A percentile compares a stretch with the other conserved stretches of the same genome.
Conservation (phyloP, 2,797 vertebrate species). For the Amblyraja radiata region DNA sequence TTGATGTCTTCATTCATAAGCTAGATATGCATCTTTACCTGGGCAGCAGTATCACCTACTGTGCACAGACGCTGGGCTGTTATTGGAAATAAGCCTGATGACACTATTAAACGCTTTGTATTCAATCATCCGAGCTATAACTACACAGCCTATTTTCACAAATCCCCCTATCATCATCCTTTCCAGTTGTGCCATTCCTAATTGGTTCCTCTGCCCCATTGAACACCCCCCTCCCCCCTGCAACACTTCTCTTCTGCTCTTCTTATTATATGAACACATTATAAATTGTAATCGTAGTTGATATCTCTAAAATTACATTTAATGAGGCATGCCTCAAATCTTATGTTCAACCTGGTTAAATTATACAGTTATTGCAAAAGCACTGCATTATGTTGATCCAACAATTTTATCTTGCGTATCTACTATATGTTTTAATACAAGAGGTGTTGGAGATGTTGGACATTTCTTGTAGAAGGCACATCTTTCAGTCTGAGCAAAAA, state of each 20-base stretch:
- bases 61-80: neutral
- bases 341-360: neutral
- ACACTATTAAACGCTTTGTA: neutral
- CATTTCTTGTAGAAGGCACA: neutral
- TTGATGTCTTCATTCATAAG: neutral
- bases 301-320: neutral
- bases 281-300: neutral
- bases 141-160: too few relatives aligned
- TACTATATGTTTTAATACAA: neutral
- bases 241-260: neutral
- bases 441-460: neutral
- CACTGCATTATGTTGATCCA: neutral
- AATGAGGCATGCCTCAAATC: neutral
- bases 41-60: neutral
- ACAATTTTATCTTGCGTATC: neutral
- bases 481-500: neutral
- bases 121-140: neutral
- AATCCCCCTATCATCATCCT: too few relatives aligned
- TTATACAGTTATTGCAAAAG: neutral
- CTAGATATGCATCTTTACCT: neutral
- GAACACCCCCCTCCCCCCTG: neutral
- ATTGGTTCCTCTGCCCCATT: too few relatives aligned
- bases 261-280: neutral
- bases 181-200: too few relatives aligned
- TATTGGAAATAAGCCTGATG: neutral